Conservation (phyloP, 2,113 vertebrate genomes). For the Ardeotis arabs region DNA sequence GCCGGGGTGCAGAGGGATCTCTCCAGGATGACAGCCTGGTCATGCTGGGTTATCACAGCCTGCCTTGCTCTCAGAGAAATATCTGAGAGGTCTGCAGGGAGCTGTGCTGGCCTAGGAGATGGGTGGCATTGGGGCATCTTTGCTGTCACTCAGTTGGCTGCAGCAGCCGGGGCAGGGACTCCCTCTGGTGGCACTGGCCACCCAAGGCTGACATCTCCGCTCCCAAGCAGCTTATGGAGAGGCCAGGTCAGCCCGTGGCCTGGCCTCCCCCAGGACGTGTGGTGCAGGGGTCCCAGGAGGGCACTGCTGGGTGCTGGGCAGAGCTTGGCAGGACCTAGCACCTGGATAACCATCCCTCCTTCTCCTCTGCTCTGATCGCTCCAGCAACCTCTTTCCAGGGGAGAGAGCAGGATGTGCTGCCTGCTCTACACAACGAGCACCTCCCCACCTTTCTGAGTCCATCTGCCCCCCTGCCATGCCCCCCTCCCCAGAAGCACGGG, state of each 20-base stretch:
- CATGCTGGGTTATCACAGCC: not conserved
- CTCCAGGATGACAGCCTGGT: not conserved
- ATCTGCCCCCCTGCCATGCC: not conserved
- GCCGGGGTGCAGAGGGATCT: not conserved
- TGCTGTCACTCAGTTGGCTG: not conserved
- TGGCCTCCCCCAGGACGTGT: not conserved
- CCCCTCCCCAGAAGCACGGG: not conserved
- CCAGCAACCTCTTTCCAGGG: not conserved
- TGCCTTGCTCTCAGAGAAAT: not conserved
- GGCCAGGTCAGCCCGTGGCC: not conserved
- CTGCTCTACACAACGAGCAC: not conserved
- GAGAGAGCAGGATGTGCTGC: not conserved
- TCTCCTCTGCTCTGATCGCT: not conserved
- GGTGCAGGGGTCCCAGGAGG: not conserved
- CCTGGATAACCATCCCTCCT: not conserved
- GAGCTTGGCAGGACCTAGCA: not conserved
- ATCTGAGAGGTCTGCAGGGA: not conserved
- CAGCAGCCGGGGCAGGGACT: not conserved
- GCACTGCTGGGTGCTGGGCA: not conserved
- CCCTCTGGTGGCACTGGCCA: not conserved
- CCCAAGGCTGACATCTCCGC: not conserved
- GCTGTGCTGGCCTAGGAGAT: not conserved
- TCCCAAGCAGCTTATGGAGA: not conserved
- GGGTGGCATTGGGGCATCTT: not conserved
- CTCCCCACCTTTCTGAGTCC: not conserved